Conservation (phyloP, 2,797 vertebrate species). For the Harpagifer antarcticus region DNA sequence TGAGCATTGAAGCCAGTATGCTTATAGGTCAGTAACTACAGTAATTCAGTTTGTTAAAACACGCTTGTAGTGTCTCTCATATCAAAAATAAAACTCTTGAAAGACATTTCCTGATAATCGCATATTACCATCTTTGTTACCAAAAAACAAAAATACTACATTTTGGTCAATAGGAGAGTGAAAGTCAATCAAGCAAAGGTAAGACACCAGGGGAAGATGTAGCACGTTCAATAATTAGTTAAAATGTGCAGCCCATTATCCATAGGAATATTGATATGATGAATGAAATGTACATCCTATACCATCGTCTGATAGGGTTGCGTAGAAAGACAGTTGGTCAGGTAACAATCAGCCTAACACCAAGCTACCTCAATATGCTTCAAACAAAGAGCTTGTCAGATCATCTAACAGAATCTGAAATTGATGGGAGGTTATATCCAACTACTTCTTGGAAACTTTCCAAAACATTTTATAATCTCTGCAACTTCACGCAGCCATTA, state of each 20-base stretch:
- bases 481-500: background rate
- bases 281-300: too few species aligned
- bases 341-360: background rate
- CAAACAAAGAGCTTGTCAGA: conserved; percentile 1
- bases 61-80: background rate
- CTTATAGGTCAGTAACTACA: conserved; percentile 11
- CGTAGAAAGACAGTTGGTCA: background rate
- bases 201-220: too few species aligned
- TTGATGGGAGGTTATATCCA: background rate
- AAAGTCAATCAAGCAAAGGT: background rate
- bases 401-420: conserved; percentile 11
- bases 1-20: conserved; percentile 2
- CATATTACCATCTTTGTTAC: background rate
- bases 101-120: background rate
- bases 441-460: background rate
- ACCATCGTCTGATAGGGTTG: too few species aligned
- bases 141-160: background rate
- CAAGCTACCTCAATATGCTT: background rate
- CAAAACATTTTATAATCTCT: background rate
- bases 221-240: too few species aligned
- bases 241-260: too few species aligned
- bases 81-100: background rate
- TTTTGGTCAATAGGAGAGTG: background rate
- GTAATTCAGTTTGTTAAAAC: background rate
- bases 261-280: too few species aligned